These are phyloP conservation scores for Scaptomyza tumidula DNA, from an alignment of 2,888 invertebrate genomes.

Conservation along the genomic window DNA sequence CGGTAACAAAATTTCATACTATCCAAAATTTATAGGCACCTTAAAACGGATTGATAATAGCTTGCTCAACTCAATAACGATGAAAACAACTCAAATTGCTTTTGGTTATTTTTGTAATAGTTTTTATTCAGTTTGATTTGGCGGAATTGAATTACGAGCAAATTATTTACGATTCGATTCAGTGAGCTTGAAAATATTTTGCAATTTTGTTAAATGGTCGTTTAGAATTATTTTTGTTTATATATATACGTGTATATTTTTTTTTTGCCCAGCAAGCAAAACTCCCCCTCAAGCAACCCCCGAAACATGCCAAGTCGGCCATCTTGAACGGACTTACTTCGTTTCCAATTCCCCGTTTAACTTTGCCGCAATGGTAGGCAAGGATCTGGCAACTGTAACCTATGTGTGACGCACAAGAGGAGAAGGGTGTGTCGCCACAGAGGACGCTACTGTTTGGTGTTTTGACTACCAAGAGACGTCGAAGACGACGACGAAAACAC, in stretches of 20 bases:
- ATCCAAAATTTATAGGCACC: background rate
- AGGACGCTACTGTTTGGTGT: slow-evolving; percentile 59
- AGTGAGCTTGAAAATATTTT: slow-evolving; percentile 71
- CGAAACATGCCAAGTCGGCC: slow-evolving; percentile 47
- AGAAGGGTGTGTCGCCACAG: slow-evolving; percentile 5
- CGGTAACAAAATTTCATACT: background rate
- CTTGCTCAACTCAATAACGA: background rate
- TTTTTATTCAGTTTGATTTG: slow-evolving; percentile 40
- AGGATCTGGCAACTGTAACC: slow-evolving; percentile 8
- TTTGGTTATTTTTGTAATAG: slow-evolving; percentile 22
- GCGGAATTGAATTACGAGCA: slow-evolving; percentile 43
- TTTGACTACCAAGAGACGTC: slow-evolving; percentile 27
- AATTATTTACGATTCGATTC: slow-evolving; percentile 64
- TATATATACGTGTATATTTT: background rate
- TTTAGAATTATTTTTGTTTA: slow-evolving; percentile 63
- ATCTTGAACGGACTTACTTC: slow-evolving; percentile 51
- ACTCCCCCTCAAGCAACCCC: slow-evolving; percentile 38
- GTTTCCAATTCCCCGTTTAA: slow-evolving; percentile 6
- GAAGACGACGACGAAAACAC: background rate
- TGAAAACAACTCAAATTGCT: slow-evolving; percentile 15
- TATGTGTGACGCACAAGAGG: background rate
- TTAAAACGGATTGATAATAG: background rate
- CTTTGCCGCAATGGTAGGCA: slow-evolving; percentile 24
- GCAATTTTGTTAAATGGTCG: slow-evolving; percentile 61
- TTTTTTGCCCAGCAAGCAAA: slow-evolving; percentile 48